These are phyloP conservation scores for Drosophila bipectinata DNA, from an alignment of 1,140 invertebrate species.

Conservation along the genomic window DNA sequence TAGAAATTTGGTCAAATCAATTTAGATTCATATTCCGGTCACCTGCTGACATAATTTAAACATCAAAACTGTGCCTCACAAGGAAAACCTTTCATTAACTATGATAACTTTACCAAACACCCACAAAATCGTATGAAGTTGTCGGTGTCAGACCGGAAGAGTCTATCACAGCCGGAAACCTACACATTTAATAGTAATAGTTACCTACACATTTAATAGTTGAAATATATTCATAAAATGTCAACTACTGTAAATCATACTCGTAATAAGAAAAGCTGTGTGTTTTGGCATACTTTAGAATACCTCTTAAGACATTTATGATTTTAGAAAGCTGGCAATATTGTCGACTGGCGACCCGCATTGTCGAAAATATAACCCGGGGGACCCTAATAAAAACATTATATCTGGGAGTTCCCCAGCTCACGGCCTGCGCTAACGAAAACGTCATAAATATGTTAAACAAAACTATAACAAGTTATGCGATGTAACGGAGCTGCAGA, in stretches of 20 bases:
- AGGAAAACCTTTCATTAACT: constrained; percentile 13
- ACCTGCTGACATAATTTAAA: constrained; percentile 20
- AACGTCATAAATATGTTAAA: constrained; percentile 72
- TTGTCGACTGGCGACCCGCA: background rate
- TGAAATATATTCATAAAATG: background rate
- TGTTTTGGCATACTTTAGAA: background rate
- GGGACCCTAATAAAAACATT: constrained; percentile 70
- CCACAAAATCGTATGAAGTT: constrained; percentile 48
- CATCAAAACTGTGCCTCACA: background rate
- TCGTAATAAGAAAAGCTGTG: no score
- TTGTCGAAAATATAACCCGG: constrained; percentile 37
- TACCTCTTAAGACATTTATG: background rate
- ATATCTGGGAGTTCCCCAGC: constrained; percentile 30
- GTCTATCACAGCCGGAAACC: constrained; percentile 19
- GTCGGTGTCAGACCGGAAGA: constrained; percentile 48
- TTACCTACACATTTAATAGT: constrained; percentile 13
- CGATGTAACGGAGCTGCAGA: constrained; percentile 41
- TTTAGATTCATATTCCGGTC: constrained; percentile 4
- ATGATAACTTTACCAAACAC: constrained; percentile 22
- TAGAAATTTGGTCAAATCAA: constrained; percentile 8
- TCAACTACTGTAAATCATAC: no score
- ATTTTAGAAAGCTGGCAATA: background rate
- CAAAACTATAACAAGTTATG: constrained; percentile 70
- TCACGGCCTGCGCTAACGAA: background rate
- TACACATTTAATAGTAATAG: constrained; percentile 10